phyloP scores from a whole-genome alignment of 2,888 invertebrate genomes.

The Selenia dentaria region DNA sequence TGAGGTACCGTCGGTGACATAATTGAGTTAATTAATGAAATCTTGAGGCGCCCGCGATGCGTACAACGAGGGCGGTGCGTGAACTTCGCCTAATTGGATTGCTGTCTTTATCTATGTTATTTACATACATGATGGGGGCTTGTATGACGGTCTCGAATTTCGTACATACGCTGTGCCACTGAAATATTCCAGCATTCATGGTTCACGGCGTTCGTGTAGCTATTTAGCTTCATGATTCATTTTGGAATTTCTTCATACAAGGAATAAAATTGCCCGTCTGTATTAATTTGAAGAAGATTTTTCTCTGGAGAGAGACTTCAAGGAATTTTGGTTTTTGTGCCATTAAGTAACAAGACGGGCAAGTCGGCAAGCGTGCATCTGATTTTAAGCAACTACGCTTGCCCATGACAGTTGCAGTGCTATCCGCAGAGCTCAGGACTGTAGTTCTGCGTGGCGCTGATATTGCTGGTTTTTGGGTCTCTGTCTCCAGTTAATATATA shows the following conservation, averaged over 20 bases:
- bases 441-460: no score
- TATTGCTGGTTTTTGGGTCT: no score
- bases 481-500: no score
- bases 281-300: no score
- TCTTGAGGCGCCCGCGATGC: conserved; percentile 25
- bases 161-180: conserved; percentile 9
- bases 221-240: not conserved
- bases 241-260: not conserved
- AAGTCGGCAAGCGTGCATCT: no score
- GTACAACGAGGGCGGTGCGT: conserved; percentile 34
- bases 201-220: not conserved
- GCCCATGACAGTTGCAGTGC: no score
- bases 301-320: no score
- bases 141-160: conserved; percentile 16
- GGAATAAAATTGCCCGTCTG: not conserved
- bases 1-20: conserved; percentile 26
- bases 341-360: no score
- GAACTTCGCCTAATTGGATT: conserved; percentile 56
- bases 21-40: conserved; percentile 39
- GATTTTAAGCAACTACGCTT: no score
- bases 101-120: conserved; percentile 51
- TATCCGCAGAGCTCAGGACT: no score
- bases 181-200: conserved; percentile 9
- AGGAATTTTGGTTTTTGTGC: no score
- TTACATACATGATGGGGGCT: conserved; percentile 44